Evolutionary conservation across 1,140 invertebrate genomes (phyloP).

Genomic region (Nomia melanderi): DNA sequence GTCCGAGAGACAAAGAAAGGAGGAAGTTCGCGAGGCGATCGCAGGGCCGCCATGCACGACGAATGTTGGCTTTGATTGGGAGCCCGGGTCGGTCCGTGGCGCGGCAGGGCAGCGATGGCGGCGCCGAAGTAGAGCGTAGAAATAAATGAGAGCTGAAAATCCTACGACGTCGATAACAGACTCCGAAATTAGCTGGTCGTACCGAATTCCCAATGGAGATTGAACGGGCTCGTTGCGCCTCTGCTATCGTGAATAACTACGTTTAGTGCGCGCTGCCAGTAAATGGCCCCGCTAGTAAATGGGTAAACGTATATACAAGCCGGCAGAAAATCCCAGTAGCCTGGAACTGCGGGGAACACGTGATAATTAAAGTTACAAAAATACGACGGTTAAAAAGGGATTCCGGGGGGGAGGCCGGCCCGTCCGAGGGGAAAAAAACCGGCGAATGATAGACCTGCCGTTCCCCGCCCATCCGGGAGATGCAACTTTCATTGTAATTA

Average conservation of each 20-base stretch:
- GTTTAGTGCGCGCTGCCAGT: conserved; percentile 61
- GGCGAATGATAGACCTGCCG: conserved; percentile 15
- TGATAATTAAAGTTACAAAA: conserved; percentile 69
- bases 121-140: conserved; percentile 42
- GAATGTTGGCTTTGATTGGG: conserved; percentile 5
- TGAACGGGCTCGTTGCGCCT: conserved; percentile 64
- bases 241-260: conserved; percentile 68
- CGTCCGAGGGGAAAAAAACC: neutral
- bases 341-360: conserved; percentile 58
- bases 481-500: conserved; percentile 55
- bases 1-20: neutral
- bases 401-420: neutral
- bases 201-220: conserved; percentile 67
- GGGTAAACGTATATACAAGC: conserved; percentile 31
- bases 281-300: conserved; percentile 59
- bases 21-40: neutral
- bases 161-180: conserved; percentile 68
- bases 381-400: conserved; percentile 41
- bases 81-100: neutral
- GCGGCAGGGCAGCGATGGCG: neutral
- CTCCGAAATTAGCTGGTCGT: conserved; percentile 66
- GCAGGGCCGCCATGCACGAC: neutral
- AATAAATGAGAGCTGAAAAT: conserved; percentile 65
- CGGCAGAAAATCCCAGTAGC: conserved; percentile 60
- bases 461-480: conserved; percentile 3